Evolutionary conservation across 2,797 vertebrate genomes (phyloP).

Genomic region (Ctenopoma multispine): DNA sequence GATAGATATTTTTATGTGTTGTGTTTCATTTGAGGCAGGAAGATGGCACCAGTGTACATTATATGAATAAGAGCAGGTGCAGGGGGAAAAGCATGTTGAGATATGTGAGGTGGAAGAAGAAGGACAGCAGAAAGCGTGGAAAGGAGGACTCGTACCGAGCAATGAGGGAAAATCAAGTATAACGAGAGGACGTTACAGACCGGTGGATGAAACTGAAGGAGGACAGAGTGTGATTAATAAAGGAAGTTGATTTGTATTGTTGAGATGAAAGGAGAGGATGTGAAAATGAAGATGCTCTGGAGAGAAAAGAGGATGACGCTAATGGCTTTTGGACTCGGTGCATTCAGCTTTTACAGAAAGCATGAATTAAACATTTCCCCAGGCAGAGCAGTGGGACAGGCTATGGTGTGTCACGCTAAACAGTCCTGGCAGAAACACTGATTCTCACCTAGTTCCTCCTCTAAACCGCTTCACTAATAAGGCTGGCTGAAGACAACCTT

Average conservation of each 20-base stretch:
- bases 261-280: slow-evolving; percentile 10
- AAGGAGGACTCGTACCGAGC: background rate
- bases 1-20: slow-evolving; percentile 65
- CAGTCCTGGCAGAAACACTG: slow-evolving; percentile 78
- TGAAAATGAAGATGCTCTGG: slow-evolving; percentile 31
- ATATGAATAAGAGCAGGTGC: slow-evolving; percentile 50
- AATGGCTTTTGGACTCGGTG: slow-evolving; percentile 71
- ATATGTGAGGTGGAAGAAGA: slow-evolving; percentile 25
- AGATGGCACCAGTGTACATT: slow-evolving; percentile 60
- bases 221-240: slow-evolving; percentile 4
- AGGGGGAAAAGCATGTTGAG: slow-evolving; percentile 11
- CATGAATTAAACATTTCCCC: slow-evolving; percentile 81
- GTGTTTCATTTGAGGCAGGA: slow-evolving; percentile 67
- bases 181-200: slow-evolving; percentile 5
- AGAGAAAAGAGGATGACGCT: slow-evolving; percentile 59
- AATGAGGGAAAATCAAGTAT: background rate
- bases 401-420: slow-evolving; percentile 69
- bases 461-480: slow-evolving; percentile 55
- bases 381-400: slow-evolving; percentile 45
- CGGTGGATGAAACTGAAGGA: slow-evolving; percentile 5
- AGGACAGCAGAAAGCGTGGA: background rate
- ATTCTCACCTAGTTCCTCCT: slow-evolving; percentile 71
- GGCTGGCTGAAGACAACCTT: slow-evolving; percentile 47
- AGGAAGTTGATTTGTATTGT: background rate
- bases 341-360: slow-evolving; percentile 71